These are phyloP conservation scores for Mythimna lalbum DNA, from an alignment of 2,888 invertebrate species.

Conservation along the genomic window DNA sequence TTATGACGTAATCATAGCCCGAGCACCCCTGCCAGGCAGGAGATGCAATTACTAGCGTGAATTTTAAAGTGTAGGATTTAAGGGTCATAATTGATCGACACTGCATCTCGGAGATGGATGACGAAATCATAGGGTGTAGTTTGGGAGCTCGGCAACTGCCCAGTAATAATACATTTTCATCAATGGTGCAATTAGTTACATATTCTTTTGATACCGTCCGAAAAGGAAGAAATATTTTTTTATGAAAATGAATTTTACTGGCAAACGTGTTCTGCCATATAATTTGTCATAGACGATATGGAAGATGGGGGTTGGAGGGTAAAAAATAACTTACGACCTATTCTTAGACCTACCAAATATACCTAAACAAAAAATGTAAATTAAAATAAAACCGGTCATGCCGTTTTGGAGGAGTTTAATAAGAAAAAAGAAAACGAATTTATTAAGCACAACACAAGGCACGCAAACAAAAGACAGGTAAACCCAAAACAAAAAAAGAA, in stretches of 20 bases:
- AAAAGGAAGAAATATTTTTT: neutral
- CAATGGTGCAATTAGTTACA: conserved; percentile 14
- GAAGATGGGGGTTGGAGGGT: no score
- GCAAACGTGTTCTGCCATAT: no score
- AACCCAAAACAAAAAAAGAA: no score
- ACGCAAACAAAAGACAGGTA: no score
- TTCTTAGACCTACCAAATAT: no score
- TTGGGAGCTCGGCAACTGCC: conserved; percentile 56
- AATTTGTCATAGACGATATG: no score
- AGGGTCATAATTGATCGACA: conserved; percentile 60
- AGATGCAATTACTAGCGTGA: conserved; percentile 62
- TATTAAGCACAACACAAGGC: no score
- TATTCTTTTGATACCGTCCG: conserved; percentile 12
- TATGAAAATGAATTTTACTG: neutral
- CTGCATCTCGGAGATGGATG: conserved; percentile 63
- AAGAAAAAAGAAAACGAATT: no score
- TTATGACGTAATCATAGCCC: conserved; percentile 84
- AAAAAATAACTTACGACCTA: no score
- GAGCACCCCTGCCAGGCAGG: conserved; percentile 72
- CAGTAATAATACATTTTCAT: conserved; percentile 51
- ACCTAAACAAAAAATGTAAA: no score
- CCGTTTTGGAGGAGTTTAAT: no score
- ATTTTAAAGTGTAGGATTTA: conserved; percentile 57
- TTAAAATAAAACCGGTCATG: no score
- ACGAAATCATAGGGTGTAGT: conserved; percentile 75